Percentiles rank a stretch among this genome's conserved stretches.
These are phyloP conservation scores for Ypsolopha scabrella DNA, from an alignment of 2,888 invertebrate species.

Conservation along the genomic window DNA sequence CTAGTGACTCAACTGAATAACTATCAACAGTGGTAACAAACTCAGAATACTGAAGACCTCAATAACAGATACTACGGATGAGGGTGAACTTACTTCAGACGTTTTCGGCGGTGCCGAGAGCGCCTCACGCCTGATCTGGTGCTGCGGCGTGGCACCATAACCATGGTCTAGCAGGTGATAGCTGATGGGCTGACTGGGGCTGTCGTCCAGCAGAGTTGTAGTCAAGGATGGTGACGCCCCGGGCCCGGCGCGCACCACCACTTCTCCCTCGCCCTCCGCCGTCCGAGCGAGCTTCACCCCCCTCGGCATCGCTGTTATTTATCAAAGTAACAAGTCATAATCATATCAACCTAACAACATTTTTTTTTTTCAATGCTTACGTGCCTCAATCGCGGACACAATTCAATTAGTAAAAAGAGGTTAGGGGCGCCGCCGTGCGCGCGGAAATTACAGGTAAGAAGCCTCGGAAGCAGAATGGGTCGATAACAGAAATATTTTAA, in stretches of 20 bases:
- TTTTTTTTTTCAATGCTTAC: slow-evolving; percentile 12
- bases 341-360: neutral
- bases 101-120: slow-evolving; percentile 67
- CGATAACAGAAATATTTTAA: slow-evolving; percentile 43
- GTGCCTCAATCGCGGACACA: slow-evolving; percentile 34
- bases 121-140: slow-evolving; percentile 72
- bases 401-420: slow-evolving; percentile 65
- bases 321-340: slow-evolving; percentile 9
- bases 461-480: slow-evolving; percentile 58
- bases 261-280: slow-evolving; percentile 66
- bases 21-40: too few species aligned
- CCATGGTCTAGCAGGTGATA: slow-evolving; percentile 89
- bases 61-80: neutral
- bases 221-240: slow-evolving; percentile 68
- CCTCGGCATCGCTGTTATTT: slow-evolving; percentile 67
- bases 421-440: slow-evolving; percentile 66
- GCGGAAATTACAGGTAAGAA: slow-evolving; percentile 57
- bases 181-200: slow-evolving; percentile 70
- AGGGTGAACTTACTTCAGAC: slow-evolving; percentile 57
- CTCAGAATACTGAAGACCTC: too few species aligned
- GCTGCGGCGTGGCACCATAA: slow-evolving; percentile 85
- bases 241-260: slow-evolving; percentile 58
- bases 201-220: slow-evolving; percentile 54
- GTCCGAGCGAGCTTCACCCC: slow-evolving; percentile 66
- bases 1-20: too few species aligned